Conservation (phyloP, 2,888 invertebrate genomes). For the Mesorhabditis belari region DNA sequence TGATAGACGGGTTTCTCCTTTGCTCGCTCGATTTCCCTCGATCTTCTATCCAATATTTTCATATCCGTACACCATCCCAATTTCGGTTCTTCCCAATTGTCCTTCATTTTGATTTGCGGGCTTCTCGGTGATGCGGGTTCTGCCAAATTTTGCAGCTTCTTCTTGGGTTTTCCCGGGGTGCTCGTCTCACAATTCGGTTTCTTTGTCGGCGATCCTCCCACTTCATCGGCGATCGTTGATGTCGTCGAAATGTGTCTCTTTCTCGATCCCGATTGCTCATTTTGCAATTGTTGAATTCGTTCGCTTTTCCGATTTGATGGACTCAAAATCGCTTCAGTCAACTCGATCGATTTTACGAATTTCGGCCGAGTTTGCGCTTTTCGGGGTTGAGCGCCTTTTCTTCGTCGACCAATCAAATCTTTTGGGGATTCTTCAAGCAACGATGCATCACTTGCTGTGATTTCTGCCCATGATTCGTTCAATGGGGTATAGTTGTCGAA, state of each 20-base stretch:
- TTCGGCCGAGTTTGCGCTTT: conserved; percentile 21
- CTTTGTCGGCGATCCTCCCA: conserved; percentile 14
- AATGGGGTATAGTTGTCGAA: conserved; percentile 24
- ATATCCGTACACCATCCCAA: conserved; percentile 47
- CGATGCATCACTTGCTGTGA: conserved; percentile 30
- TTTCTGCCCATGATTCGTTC: conserved; percentile 37
- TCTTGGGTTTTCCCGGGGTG: conserved; percentile 13
- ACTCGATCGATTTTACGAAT: conserved; percentile 11
- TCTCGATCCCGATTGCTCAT: conserved; percentile 6
- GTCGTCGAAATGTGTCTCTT: conserved; percentile 37
- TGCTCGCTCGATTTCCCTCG: conserved; percentile 42
- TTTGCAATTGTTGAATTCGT: background rate
- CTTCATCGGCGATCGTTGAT: conserved; percentile 23
- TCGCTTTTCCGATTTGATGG: background rate
- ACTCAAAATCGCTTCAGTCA: conserved; percentile 4
- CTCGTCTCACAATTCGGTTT: conserved; percentile 16
- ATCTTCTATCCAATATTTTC: conserved; percentile 29
- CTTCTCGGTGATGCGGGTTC: background rate
- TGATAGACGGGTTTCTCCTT: conserved; percentile 46
- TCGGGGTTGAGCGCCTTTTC: conserved; percentile 18
- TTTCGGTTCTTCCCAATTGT: conserved; percentile 37
- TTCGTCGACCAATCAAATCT: background rate
- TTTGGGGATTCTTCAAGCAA: conserved; percentile 5
- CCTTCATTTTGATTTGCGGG: conserved; percentile 11
- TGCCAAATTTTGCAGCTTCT: background rate